phyloP scores from a whole-genome alignment of 2,888 invertebrate genomes.

The Zootermopsis nevadensis region DNA sequence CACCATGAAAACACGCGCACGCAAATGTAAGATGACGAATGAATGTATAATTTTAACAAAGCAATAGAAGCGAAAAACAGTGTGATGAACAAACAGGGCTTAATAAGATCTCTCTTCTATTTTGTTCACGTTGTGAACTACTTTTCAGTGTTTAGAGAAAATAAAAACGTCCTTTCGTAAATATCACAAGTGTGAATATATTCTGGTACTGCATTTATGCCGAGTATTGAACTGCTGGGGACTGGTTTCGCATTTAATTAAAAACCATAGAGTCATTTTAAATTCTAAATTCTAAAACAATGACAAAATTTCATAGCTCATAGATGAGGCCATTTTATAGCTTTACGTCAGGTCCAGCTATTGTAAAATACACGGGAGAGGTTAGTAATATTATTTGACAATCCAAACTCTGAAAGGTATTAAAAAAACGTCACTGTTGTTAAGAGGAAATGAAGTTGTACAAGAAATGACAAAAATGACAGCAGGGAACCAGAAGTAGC shows the following conservation, averaged over 20 bases:
- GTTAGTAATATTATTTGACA: not conserved
- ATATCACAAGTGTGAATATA: too few relatives aligned
- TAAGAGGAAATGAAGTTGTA: not conserved
- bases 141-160: too few relatives aligned
- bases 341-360: not conserved
- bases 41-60: too few relatives aligned
- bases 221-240: too few relatives aligned
- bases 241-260: too few relatives aligned
- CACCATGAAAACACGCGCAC: not conserved
- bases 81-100: too few relatives aligned
- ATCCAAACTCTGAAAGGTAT: not conserved
- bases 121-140: too few relatives aligned
- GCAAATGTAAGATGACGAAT: not conserved
- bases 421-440: conserved; percentile 3
- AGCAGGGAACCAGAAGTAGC: not conserved
- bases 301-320: not conserved
- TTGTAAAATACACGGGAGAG: not conserved
- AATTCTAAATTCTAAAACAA: not conserved
- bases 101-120: too few relatives aligned
- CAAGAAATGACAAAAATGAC: not conserved
- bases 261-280: too few relatives aligned
- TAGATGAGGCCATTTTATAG: not conserved
- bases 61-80: too few relatives aligned
- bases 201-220: too few relatives aligned
- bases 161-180: too few relatives aligned